Base-by-base conservation (phyloP, 2,888 invertebrate genomes). In the Epinotia nisella region DNA sequence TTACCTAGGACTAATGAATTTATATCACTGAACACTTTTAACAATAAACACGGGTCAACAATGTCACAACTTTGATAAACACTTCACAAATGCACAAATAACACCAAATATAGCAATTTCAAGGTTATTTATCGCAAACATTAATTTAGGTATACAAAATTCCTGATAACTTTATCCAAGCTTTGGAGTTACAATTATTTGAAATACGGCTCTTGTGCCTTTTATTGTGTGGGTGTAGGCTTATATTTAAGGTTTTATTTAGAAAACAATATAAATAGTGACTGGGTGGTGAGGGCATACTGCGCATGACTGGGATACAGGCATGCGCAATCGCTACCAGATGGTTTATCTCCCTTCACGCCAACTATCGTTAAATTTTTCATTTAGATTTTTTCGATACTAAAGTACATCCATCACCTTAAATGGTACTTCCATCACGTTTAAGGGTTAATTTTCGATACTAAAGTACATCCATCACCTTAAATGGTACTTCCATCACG, bases 241-340 rank as follows among this genome's bases (percentile, higher is more conserved):
- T 55, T 39, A 39, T n/a, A n/a, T 13, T 35, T 11, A 49, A 55
- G n/a, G 35, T 67, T 73, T 77, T 80, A 78, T 75, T 77, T 76
- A 61, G 74, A 75, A 79, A 79, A 78, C 78, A 85, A 82, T 79
- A 84, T 84, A 83, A 82, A 85, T 81, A 82, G 77, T 77, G 76
- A 76, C 75, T 81, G 80, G 77, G 77, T 76, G 76, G 75, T 72
- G 73, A 24, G 39, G 76, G 55, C 41, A 59, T 41, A 3, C 41
- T 69, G 83, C 87, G 87, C 87, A 87, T 82, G 87, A n/a, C 74
- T 19, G 24, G 35, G 41, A 56, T 69, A 0, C 49, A 10, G 77
- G 64, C 87, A 79, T 86, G 87, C 87, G 87, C 85, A 79, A 7
- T 74, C 19, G 4, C 2, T 2, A 19, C 19, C 49, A 51, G 62